Evolutionary conservation across 2,888 invertebrate species (phyloP).

Genomic region (Chrysopilus asiliformis): DNA sequence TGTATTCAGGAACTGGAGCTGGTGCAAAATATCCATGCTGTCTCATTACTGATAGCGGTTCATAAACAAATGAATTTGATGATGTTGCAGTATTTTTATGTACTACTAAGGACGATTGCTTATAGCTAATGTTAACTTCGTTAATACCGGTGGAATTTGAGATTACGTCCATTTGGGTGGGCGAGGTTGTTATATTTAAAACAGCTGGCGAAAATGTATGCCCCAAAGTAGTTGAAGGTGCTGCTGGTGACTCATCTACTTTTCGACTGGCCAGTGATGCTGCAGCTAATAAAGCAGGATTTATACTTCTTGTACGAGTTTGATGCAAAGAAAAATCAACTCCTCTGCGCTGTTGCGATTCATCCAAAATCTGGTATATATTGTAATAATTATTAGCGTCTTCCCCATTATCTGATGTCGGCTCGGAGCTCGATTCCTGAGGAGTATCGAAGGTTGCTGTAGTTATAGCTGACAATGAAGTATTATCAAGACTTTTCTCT

Average conservation of each 20-base stretch:
- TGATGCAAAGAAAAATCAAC: constrained; percentile 10
- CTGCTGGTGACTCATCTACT: constrained; percentile 18
- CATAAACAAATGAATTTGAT: constrained; percentile 18
- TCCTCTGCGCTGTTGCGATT: constrained; percentile 14
- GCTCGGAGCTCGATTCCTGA: constrained; percentile 16
- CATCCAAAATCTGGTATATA: constrained; percentile 7
- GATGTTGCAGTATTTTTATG: constrained; percentile 7
- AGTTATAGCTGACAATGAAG: constrained; percentile 22
- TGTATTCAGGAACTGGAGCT: constrained; percentile 33
- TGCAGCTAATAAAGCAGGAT: constrained; percentile 33
- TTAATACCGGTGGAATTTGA: background rate
- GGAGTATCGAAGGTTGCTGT: constrained; percentile 12
- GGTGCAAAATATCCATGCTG: constrained; percentile 24
- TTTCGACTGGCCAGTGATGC: constrained; percentile 30
- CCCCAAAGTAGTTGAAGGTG: constrained; percentile 8
- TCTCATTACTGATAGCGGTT: constrained; percentile 17
- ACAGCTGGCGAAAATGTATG: background rate
- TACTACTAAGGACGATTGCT: background rate
- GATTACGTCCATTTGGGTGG: constrained; percentile 5
- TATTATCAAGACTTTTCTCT: constrained; percentile 29
- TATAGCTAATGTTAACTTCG: background rate
- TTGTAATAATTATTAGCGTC: constrained; percentile 5
- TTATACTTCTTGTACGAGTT: constrained; percentile 24
- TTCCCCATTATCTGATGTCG: constrained; percentile 16
- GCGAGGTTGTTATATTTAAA: constrained; percentile 2